Base-by-base conservation (phyloP, 1,140 invertebrate species). In the Dreissena polymorpha region DNA sequence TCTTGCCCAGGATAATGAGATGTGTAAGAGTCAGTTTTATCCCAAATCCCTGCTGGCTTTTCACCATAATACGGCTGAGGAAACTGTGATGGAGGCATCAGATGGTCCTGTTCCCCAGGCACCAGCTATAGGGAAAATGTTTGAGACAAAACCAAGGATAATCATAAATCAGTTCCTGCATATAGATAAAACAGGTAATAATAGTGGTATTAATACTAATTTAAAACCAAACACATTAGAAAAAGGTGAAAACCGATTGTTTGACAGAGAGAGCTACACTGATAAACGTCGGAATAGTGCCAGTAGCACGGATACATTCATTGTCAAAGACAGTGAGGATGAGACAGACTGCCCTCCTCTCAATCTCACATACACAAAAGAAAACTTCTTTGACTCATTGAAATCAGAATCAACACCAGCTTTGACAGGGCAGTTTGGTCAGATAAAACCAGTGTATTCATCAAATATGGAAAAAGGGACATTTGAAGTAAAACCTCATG, bases 221-320 rank as follows among this genome's bases (percentile, higher is more conserved):
- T 39, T 39, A 39, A 39, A 39, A 8, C 39, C 2, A 39, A 39
- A 39, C 39, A 39, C 39, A 8, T 39, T 39, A 8, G 39, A 8
- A 39, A 39, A 39, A 39, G 39, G 39, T 39, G 39, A 39, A 39
- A 39, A 39, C 2, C 39, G 8, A 39, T 39, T 39, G 39, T 39
- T 39, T 73, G 14, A 53, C n/a, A 14, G 25, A 23, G 8, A 53
- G 49, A 64, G 25, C 13, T 21, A 3, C 39, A 27, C 14, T 14
- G 71, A 74, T 25, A 39, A 53, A 64, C 69, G 71, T 12, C 57
- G 81, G 50, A 60, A 71, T 53, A 83, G 81, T 55, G 75, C 76
- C 39, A 89, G 90, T 53, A 91, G 90, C 71, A 90, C 88, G 18
- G 90, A 87, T 50, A 91, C 90, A 14, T 90, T 91, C 81, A 91